phyloP scores from a whole-genome alignment of 2,888 invertebrate genomes.

The Eurytoma adleriae region DNA sequence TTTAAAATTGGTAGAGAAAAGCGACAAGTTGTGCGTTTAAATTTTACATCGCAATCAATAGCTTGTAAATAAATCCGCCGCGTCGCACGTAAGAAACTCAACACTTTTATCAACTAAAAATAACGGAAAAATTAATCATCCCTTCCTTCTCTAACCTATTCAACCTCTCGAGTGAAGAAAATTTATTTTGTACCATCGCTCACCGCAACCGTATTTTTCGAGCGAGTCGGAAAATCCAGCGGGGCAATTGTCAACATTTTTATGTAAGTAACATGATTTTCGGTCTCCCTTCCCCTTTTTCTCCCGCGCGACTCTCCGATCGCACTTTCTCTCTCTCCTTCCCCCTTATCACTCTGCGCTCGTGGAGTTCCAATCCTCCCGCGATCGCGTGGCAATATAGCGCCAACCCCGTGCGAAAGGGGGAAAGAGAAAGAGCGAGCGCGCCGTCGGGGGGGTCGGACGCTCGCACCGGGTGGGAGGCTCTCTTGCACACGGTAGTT shows the following conservation, averaged over 20 bases:
- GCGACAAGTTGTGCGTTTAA: no score
- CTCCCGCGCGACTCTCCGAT: background rate
- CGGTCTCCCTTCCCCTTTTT: background rate
- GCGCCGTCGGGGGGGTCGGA: background rate
- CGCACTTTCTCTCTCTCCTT: conserved; percentile 45
- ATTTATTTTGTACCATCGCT: no score
- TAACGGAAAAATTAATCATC: no score
- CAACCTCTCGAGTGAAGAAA: no score
- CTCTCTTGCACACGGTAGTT: background rate
- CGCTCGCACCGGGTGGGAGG: conserved; percentile 4
- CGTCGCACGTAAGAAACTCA: no score
- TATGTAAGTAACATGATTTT: background rate
- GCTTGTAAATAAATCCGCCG: no score
- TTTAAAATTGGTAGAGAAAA: no score
- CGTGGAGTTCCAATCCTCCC: background rate
- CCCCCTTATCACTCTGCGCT: conserved; percentile 44
- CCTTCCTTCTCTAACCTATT: no score
- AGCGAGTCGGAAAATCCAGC: no score
- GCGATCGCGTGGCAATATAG: conserved; percentile 25
- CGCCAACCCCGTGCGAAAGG: conserved; percentile 24
- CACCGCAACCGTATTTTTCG: background rate
- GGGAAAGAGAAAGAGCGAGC: background rate
- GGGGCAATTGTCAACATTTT: background rate
- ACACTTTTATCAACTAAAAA: no score
- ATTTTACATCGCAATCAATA: no score